phyloP scores from a whole-genome alignment of 2,888 invertebrate genomes.

The Stenodema calcarata region DNA sequence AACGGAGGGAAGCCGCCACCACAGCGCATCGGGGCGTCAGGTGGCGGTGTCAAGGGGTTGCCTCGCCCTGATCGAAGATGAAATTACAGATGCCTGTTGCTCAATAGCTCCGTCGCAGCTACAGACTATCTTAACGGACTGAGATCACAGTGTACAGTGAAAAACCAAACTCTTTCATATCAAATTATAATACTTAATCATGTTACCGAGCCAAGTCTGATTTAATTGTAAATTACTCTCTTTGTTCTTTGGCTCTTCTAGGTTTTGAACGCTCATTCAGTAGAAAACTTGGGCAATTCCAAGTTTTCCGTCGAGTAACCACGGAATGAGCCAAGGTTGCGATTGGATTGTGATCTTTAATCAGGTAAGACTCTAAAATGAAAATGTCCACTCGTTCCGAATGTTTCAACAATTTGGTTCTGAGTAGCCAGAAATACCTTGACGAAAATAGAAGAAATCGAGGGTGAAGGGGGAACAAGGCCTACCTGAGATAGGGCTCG shows the following conservation, averaged over 20 bases:
- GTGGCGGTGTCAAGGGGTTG: neutral
- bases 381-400: no score
- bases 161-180: neutral
- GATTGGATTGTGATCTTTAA: no score
- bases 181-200: neutral
- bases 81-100: neutral
- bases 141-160: neutral
- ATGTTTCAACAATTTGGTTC: no score
- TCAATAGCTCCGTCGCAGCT: no score
- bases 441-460: no score
- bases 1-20: slow-evolving; percentile 14
- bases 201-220: neutral
- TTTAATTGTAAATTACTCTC: neutral
- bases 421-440: no score
- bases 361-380: no score
- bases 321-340: no score
- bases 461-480: no score
- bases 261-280: neutral
- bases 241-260: neutral
- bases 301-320: no score
- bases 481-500: no score
- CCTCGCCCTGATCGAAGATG: slow-evolving; percentile 31
- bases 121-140: neutral
- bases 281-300: no score
- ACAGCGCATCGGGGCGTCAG: neutral